phyloP scores from a whole-genome alignment of 2,797 vertebrate species.

The Hippocampus kuda region DNA sequence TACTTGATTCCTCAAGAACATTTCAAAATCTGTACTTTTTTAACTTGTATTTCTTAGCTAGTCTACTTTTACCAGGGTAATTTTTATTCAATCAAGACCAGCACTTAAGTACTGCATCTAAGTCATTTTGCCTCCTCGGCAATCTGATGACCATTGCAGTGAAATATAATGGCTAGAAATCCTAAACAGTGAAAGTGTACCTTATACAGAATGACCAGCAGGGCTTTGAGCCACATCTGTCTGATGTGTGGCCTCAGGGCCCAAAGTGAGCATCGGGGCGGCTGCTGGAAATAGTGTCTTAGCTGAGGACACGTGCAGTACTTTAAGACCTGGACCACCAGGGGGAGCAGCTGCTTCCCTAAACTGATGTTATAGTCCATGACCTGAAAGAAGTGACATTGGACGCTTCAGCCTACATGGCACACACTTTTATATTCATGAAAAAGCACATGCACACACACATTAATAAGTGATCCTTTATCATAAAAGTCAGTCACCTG shows the following conservation, averaged over 20 bases:
- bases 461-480: neutral
- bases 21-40: no score
- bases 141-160: no score
- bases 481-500: conserved; percentile 69
- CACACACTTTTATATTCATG: neutral
- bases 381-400: conserved; percentile 71
- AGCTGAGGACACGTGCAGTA: conserved; percentile 96
- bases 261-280: conserved; percentile 95
- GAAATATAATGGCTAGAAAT: neutral
- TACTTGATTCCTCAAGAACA: no score
- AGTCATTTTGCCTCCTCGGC: no score
- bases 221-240: conserved; percentile 96
- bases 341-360: conserved; percentile 93
- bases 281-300: conserved; percentile 97
- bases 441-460: neutral
- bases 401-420: neutral
- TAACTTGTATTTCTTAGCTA: no score
- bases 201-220: conserved; percentile 98
- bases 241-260: conserved; percentile 89
- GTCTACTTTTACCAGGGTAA: no score
- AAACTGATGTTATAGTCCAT: conserved; percentile 96
- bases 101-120: no score
- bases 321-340: conserved; percentile 96
- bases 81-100: no score
- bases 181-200: conserved; percentile 50